A percentile compares a stretch with the other conserved stretches of the same genome.
Evolutionary conservation across 2,888 invertebrate species (phyloP).

Genomic region (Cristatella mucedo): DNA sequence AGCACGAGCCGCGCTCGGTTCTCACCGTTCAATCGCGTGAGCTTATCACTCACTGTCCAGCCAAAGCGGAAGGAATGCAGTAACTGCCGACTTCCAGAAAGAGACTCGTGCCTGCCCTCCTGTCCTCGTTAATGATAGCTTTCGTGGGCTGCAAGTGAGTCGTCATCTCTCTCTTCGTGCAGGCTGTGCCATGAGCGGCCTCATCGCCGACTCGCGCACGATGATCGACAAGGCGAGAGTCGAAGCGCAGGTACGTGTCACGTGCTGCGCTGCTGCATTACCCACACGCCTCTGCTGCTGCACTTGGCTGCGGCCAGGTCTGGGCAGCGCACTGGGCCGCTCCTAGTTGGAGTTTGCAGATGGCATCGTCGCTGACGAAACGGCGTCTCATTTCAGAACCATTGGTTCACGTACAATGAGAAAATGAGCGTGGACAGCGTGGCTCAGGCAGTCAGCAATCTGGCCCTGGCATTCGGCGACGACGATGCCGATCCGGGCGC

Average conservation of each 20-base stretch:
- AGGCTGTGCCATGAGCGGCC: constrained; percentile 84
- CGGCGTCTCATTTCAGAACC: constrained; percentile 47
- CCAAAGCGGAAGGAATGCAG: no score
- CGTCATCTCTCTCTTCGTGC: constrained; percentile 18
- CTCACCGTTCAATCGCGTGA: no score
- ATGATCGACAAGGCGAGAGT: constrained; percentile 82
- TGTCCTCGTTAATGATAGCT: not conserved
- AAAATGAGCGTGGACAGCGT: constrained; percentile 91
- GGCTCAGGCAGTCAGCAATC: constrained; percentile 91
- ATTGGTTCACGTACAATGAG: constrained; percentile 95
- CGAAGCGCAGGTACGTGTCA: constrained; percentile 56
- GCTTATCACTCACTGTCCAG: no score
- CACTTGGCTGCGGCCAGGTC: no score
- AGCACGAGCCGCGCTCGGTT: no score
- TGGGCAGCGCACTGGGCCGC: no score
- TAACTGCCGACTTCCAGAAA: no score
- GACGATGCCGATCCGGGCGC: constrained; percentile 67
- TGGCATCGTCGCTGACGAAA: not conserved
- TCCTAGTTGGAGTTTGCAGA: not conserved
- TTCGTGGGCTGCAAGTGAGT: no score
- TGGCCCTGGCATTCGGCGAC: constrained; percentile 98
- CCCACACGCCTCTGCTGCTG: constrained; percentile 4
- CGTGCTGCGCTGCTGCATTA: not conserved
- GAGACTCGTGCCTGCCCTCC: no score
- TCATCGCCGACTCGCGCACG: constrained; percentile 93